A percentile compares a stretch with the other conserved stretches of the same genome.
Evolutionary conservation across 2,797 vertebrate species (phyloP).

Genomic region (Muscicapa comitata): DNA sequence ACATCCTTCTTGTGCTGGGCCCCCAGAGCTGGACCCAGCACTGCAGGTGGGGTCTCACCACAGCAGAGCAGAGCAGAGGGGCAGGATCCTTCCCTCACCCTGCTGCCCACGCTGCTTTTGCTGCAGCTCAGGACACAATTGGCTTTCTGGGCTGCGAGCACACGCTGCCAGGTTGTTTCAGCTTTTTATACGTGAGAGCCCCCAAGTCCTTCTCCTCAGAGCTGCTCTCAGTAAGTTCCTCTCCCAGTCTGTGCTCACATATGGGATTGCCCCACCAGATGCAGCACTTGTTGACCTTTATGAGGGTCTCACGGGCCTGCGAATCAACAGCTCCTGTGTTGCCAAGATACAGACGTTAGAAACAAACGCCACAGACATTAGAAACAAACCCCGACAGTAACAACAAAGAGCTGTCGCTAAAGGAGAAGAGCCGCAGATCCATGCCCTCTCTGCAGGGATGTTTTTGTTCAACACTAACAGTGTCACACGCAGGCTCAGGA

Average conservation of each 20-base stretch:
- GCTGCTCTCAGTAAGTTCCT: neutral
- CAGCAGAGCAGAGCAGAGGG: neutral
- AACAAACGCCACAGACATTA: neutral
- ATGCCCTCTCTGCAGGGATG: neutral
- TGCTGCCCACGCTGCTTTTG: accelerated
- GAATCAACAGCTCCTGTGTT: neutral
- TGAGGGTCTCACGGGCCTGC: neutral
- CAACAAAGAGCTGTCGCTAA: neutral
- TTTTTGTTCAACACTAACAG: neutral
- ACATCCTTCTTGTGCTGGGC: neutral
- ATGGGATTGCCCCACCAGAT: neutral
- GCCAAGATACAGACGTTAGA: neutral
- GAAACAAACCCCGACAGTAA: neutral
- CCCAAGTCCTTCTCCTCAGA: neutral
- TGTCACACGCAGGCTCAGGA: neutral
- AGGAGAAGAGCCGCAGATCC: neutral
- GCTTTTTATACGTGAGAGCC: neutral
- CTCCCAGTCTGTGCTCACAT: neutral
- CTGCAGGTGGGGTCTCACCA: neutral
- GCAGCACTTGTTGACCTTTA: neutral
- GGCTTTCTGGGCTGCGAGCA: neutral
- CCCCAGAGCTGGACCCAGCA: neutral
- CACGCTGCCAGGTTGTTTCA: neutral
- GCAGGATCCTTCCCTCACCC: neutral
- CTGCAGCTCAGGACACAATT: neutral